Base-by-base conservation (phyloP, 2,888 invertebrate species). In the Tetramorium bicarinatum region DNA sequence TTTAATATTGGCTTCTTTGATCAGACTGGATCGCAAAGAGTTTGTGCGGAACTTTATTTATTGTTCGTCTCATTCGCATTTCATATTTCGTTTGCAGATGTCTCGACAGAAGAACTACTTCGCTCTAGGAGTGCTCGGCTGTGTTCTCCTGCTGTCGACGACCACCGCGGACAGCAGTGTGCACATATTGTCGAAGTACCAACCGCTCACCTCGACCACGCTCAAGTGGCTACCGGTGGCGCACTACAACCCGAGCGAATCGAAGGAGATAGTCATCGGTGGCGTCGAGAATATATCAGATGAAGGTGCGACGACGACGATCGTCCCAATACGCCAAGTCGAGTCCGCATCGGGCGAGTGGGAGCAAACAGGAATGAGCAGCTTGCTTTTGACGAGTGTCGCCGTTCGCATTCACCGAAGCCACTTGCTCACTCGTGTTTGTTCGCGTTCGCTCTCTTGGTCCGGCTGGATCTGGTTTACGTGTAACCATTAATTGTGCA, bases 171-270 rank as follows among this genome's bases (percentile, higher is more conserved):
- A 95, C 89, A 93, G 93, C 89, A 93, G 94, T 69, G 95, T 95
- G 38, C 93, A 95, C 91, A 94, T 95, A 85, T 88, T 92, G 34
- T 94, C 94, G 11, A 90, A 91, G 82, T 92, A 92, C 85, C 97
- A 98, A 94, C 95, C 97, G 81, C 95, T 97, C 77, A 98, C 98
- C 6, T 98, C 98, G 9, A 97, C 97, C 92, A 97, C 98, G 0
- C 95, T 98, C 75, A 96, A 96, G 92, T 98, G 98, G 98, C 96
- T 97, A 75, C 96, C 96, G 0, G 95, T 95, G 71, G 95, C 95
- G 38, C 95, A 96, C 88, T 95, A 96, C 76, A 95, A 96, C 86
- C 69, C 88, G 25, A 77, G 13, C 59, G 71, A 71, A 59, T 88
- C 91, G 56, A 96, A 96, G 91, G 97, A 97, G 74, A 97, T 98